A percentile compares a stretch with the other conserved stretches of the same genome.
phyloP scores from a whole-genome alignment of 2,888 invertebrate genomes.

The Laothoe populi region DNA sequence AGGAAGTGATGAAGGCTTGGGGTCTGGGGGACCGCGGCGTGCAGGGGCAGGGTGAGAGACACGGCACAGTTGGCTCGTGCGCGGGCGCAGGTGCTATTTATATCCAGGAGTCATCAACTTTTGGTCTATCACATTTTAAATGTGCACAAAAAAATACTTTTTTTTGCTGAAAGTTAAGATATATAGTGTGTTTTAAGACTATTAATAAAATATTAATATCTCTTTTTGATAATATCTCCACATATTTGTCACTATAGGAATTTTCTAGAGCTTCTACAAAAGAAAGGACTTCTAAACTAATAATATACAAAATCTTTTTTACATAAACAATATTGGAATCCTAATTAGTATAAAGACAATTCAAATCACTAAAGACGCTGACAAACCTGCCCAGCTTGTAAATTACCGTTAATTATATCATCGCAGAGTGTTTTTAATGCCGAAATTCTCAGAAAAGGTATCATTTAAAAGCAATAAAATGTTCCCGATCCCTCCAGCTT shows the following conservation, averaged over 20 bases:
- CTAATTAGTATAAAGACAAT: not conserved
- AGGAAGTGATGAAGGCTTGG: slow-evolving; percentile 49
- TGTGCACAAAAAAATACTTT: too few relatives aligned
- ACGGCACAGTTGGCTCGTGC: slow-evolving; percentile 79
- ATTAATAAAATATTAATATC: too few relatives aligned
- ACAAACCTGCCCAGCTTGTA: not conserved
- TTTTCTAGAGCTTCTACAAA: too few relatives aligned
- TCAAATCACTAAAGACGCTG: not conserved
- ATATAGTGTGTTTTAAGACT: too few relatives aligned
- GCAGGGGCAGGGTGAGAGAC: slow-evolving; percentile 38
- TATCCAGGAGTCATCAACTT: slow-evolving; percentile 48
- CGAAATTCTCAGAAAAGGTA: not conserved
- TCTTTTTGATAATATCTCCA: too few relatives aligned
- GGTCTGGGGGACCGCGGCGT: slow-evolving; percentile 2
- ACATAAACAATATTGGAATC: too few relatives aligned
- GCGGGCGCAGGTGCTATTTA: slow-evolving; percentile 72
- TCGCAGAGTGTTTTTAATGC: not conserved
- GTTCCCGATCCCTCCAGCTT: slow-evolving; percentile 53
- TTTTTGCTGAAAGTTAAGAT: too few relatives aligned
- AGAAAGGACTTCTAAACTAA: too few relatives aligned
- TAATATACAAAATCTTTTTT: too few relatives aligned
- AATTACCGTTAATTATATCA: not conserved
- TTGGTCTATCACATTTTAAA: slow-evolving; percentile 25
- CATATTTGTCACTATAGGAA: too few relatives aligned
- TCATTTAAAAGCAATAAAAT: slow-evolving; percentile 37